Percentiles rank a stretch among this genome's conserved stretches.
phyloP scores from a whole-genome alignment of 2,113 vertebrate species.

The Syngnathoides biaculeatus region DNA sequence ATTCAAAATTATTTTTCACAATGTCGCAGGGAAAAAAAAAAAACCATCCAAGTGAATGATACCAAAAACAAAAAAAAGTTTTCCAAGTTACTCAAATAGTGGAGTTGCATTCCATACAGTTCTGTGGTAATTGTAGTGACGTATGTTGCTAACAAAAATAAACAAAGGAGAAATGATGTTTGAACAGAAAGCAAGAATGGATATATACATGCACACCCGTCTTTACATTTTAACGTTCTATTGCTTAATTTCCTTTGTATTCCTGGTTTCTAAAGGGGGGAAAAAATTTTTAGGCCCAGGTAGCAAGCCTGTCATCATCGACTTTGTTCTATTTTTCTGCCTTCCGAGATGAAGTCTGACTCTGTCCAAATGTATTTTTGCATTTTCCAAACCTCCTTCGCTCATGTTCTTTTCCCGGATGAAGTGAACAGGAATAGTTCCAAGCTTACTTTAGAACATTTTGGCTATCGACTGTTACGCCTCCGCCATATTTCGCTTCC shows the following conservation, averaged over 20 bases:
- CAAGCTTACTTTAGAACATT: slow-evolving; percentile 37
- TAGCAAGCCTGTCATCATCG: slow-evolving; percentile 23
- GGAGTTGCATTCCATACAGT: no score
- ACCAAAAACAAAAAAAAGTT: neutral
- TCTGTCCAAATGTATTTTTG: slow-evolving; percentile 21
- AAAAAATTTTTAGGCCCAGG: neutral
- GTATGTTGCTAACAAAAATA: neutral
- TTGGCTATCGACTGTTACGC: neutral
- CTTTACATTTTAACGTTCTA: no score
- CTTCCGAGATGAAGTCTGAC: slow-evolving; percentile 79
- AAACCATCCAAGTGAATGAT: neutral
- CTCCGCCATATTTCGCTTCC: slow-evolving; percentile 16
- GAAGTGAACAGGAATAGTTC: slow-evolving; percentile 40
- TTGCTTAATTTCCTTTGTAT: neutral
- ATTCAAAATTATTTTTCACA: neutral
- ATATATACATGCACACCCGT: no score
- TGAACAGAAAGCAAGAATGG: neutral
- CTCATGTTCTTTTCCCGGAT: neutral
- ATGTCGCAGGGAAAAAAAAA: neutral
- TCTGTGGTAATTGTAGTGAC: no score
- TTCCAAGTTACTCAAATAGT: no score
- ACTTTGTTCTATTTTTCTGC: slow-evolving; percentile 47
- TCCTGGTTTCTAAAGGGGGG: neutral
- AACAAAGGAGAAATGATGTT: neutral
- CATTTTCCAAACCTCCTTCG: slow-evolving; percentile 18